Percentiles rank a stretch among this genome's conserved stretches.
These are phyloP conservation scores for Parauchenoglanis punctatus DNA, from an alignment of 2,797 vertebrate genomes.

Conservation along the genomic window DNA sequence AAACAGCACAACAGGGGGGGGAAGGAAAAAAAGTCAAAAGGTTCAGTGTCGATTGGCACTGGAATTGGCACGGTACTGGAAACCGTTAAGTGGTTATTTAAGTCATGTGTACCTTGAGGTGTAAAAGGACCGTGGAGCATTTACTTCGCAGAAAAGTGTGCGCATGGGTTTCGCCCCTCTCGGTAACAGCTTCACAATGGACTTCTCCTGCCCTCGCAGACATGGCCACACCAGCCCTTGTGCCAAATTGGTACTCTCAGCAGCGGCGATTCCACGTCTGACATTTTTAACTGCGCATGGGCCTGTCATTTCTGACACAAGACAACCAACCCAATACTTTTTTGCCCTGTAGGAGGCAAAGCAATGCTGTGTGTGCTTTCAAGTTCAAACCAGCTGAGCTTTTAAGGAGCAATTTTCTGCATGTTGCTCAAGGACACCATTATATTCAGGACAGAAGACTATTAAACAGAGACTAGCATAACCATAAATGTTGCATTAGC, in stretches of 20 bases:
- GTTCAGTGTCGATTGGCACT: background rate
- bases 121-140: slow-evolving; percentile 21
- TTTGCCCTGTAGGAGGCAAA: background rate
- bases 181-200: background rate
- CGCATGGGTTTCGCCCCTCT: background rate
- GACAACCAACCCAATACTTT: background rate
- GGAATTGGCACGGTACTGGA: too few species aligned
- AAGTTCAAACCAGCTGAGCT: background rate
- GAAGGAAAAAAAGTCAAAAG: background rate
- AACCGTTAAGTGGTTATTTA: background rate
- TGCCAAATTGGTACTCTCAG: background rate
- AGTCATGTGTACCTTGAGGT: background rate
- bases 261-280: background rate
- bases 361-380: background rate
- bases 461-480: background rate
- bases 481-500: background rate
- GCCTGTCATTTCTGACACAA: background rate
- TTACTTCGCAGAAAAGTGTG: background rate
- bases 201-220: too few species aligned
- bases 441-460: background rate
- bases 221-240: too few species aligned
- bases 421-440: background rate
- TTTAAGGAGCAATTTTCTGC: background rate
- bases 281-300: background rate
- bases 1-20: too few species aligned